Evolutionary conservation across 2,888 invertebrate genomes (phyloP).

Genomic region (Agrotis ipsilon): DNA sequence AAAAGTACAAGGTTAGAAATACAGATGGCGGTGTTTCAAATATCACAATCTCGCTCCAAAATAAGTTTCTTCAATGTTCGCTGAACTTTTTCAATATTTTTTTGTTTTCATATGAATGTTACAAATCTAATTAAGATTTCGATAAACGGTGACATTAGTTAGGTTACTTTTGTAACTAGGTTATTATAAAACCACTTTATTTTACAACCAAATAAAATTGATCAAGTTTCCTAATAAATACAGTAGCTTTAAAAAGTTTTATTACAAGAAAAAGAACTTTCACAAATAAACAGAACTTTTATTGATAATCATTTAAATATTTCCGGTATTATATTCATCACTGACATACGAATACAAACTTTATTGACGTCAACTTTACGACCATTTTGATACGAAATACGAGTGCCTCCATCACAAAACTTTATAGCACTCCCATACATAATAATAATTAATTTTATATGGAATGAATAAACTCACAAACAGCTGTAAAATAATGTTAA

Average conservation of each 20-base stretch:
- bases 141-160: no score
- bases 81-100: no score
- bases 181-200: not conserved
- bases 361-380: conserved; percentile 31
- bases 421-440: conserved; percentile 10
- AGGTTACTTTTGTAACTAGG: no score
- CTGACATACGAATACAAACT: conserved; percentile 14
- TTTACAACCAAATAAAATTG: not conserved
- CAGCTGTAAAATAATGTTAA: conserved; percentile 16
- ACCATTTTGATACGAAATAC: not conserved
- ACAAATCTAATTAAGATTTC: no score
- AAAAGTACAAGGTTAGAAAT: conserved; percentile 12
- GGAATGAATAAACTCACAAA: conserved; percentile 19
- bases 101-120: no score
- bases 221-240: not conserved
- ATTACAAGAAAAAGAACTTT: not conserved
- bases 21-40: conserved; percentile 58
- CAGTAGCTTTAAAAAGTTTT: not conserved
- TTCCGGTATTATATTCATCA: not conserved
- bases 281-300: not conserved
- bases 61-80: no score
- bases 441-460: conserved; percentile 36
- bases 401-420: not conserved
- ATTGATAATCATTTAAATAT: not conserved
- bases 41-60: not conserved